A percentile compares a stretch with the other conserved stretches of the same genome.
Evolutionary conservation across 2,113 vertebrate species (phyloP).

Genomic region (Baryphthengus martii): DNA sequence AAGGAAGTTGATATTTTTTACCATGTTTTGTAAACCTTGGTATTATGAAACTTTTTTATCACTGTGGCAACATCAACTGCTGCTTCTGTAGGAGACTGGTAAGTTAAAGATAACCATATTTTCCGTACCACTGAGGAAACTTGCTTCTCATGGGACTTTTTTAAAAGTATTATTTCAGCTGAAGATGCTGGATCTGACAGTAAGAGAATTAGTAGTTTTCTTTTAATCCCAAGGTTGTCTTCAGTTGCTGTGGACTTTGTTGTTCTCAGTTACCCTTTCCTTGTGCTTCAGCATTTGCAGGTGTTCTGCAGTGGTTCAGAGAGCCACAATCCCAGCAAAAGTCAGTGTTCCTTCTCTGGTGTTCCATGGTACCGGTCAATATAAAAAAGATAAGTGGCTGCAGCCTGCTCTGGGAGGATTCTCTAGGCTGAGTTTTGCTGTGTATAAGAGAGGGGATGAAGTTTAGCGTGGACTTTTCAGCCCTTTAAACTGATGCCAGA

Average conservation of each 20-base stretch:
- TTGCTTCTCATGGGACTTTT: not conserved
- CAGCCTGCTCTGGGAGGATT: not conserved
- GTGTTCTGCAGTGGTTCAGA: not conserved
- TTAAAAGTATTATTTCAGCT: not conserved
- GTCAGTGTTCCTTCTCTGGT: not conserved
- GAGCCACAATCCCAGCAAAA: not conserved
- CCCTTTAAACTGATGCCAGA: not conserved
- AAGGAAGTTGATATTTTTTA: not conserved
- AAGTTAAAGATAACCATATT: not conserved
- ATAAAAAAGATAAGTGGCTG: not conserved
- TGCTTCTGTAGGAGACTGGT: not conserved
- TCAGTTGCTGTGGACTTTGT: not conserved
- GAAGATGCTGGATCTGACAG: not conserved
- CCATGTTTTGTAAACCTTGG: not conserved
- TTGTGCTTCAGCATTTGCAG: not conserved
- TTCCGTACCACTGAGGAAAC: not conserved
- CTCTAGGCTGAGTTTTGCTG: not conserved
- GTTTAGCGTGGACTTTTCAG: not conserved
- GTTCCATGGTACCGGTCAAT: not conserved
- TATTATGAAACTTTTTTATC: conserved; percentile 21
- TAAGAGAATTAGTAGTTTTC: not conserved
- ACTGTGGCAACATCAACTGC: not conserved
- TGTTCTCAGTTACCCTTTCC: not conserved
- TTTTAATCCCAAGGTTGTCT: not conserved
- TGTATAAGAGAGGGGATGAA: not conserved